phyloP scores from a whole-genome alignment of 2,888 invertebrate genomes.

The Tetanocera ferruginea region DNA sequence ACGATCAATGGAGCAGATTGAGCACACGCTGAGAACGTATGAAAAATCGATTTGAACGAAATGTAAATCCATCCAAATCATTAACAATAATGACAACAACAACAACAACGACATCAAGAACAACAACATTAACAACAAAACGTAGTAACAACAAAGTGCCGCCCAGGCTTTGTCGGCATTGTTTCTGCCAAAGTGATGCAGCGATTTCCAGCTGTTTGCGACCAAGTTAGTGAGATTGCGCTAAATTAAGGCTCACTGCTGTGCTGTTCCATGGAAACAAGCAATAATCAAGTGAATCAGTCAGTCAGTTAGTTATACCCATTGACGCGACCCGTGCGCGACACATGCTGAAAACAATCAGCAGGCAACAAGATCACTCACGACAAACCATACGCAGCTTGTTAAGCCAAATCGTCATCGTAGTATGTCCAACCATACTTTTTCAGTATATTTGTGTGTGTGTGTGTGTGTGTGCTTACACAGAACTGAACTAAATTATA shows the following conservation, averaged over 20 bases:
- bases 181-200: neutral
- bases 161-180: constrained; percentile 5
- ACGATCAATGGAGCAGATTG: neutral
- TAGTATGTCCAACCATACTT: too few species aligned
- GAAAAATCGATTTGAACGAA: constrained; percentile 29
- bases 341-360: constrained; percentile 16
- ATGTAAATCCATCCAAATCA: neutral
- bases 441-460: neutral
- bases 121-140: neutral
- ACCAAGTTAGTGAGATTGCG: too few species aligned
- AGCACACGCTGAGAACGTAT: constrained; percentile 1
- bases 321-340: constrained; percentile 2
- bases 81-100: neutral
- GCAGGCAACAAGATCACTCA: constrained; percentile 29
- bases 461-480: neutral
- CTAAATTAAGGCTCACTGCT: too few species aligned
- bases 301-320: neutral
- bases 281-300: neutral
- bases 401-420: constrained; percentile 7
- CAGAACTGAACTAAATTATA: too few species aligned
- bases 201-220: too few species aligned
- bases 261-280: neutral
- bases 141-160: constrained; percentile 4
- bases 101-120: constrained; percentile 2
- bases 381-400: constrained; percentile 25